Base-by-base conservation (phyloP, 2,113 vertebrate species). In the Parus major region DNA sequence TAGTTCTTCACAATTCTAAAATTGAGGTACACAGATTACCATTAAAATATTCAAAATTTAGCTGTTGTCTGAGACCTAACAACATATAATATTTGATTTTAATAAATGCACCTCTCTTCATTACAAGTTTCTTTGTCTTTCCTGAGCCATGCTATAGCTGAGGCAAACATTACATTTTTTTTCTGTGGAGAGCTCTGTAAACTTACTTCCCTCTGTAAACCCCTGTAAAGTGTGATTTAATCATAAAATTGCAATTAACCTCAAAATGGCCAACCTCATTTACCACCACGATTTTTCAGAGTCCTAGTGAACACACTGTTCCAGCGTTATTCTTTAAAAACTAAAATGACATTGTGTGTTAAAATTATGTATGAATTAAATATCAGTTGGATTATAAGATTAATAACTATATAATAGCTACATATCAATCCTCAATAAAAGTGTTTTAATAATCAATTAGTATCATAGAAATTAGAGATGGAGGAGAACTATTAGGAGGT, bases 381-480 rank as follows among this genome's bases (percentile, higher is more conserved):
- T 93, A 97, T 97, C 94, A 97, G 85, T 86, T 88, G 66, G 59
- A 90, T 88, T 97, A 89, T 95, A 97, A 97, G 96, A 97, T 97
- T 97, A 95, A 97, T 97, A 96, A 92, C 95, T 88, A 86, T 93
- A 93, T 95, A 96, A 97, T 96, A 94, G 96, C 92, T 92, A 96
- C 94, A 88, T 95, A 97, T 96, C 96, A 95, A 93, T 95, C 96
- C 96, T 98, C 97, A 80, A 96, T 93, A 97, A 98, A 95, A 96
- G 94, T 90, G 92, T 92, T 92, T 97, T 97, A 96, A 94, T 96
- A 97, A 97, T 97, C 96, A 96, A 97, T 97, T 97, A 96, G 94
- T 92, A 96, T 96, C 88, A 97, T 33, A 95, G 94, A 98, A 97
- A 98, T 97, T 96, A 97, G 97, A 96, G 95, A 97, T 96, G 95